These are phyloP conservation scores for Pristionchus entomophagus DNA, from an alignment of 2,888 invertebrate species.

Conservation along the genomic window DNA sequence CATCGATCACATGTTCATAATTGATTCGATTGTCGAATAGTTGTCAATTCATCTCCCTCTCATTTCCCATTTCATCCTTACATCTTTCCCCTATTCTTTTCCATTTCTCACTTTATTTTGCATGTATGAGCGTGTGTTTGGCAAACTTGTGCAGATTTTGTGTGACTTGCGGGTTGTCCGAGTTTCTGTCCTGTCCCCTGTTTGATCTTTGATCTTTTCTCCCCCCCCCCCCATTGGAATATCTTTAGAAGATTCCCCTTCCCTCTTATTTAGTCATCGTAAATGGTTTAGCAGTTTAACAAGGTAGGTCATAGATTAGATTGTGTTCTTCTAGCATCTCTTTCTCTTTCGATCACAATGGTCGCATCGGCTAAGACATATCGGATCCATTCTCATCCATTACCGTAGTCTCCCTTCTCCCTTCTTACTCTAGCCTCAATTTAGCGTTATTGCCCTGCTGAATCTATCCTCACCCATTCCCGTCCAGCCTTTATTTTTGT, in stretches of 20 bases:
- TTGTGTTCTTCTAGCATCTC: constrained; percentile 19
- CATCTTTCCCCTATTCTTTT: neutral
- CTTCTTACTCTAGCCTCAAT: neutral
- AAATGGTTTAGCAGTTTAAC: constrained; percentile 20
- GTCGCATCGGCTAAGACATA: constrained; percentile 36
- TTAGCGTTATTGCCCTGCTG: neutral
- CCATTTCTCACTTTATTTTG: constrained; percentile 40
- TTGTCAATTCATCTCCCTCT: constrained; percentile 13
- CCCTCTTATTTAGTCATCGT: constrained; percentile 27
- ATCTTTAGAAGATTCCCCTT: neutral
- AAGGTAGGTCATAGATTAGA: constrained; percentile 27
- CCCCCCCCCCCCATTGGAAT: neutral
- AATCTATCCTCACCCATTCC: neutral
- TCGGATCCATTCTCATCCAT: constrained; percentile 30
- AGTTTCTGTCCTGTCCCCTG: neutral
- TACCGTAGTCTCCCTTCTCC: neutral
- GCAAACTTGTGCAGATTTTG: constrained; percentile 45
- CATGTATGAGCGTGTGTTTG: constrained; percentile 35
- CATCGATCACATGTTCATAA: constrained; percentile 15
- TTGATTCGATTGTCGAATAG: constrained; percentile 31
- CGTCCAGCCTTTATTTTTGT: constrained; percentile 36
- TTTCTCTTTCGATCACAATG: constrained; percentile 37
- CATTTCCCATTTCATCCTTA: constrained; percentile 11
- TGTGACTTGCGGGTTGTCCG: constrained; percentile 33
- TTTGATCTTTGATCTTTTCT: constrained; percentile 35